Percentiles rank a stretch among this genome's conserved stretches.
Evolutionary conservation across 37 sponge, comb jelly and placozoan genomes (phyloP).

Genomic region (Amphimedon queenslandica): DNA sequence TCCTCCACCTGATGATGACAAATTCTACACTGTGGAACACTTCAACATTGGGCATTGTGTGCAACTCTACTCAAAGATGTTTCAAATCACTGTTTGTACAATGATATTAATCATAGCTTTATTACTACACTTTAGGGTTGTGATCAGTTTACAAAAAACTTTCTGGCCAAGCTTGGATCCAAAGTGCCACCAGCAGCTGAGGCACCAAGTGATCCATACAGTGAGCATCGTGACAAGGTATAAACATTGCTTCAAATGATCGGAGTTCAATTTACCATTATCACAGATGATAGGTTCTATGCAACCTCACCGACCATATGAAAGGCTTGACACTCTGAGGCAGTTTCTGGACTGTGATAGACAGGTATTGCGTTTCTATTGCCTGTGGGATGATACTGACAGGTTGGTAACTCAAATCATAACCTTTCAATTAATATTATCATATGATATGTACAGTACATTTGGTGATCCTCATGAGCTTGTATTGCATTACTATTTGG

Average conservation of each 20-base stretch:
- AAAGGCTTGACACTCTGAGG: constrained; percentile 80
- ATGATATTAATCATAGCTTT: neutral
- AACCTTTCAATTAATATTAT: neutral
- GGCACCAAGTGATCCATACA: constrained; percentile 77
- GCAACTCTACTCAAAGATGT: constrained; percentile 67
- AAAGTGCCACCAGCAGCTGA: constrained; percentile 43
- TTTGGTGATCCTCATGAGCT: constrained; percentile 91
- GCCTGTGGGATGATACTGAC: constrained; percentile 92
- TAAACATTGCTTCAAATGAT: neutral
- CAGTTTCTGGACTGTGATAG: constrained; percentile 96
- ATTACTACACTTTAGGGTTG: constrained; percentile 65
- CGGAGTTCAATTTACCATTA: neutral
- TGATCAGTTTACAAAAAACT: constrained; percentile 93
- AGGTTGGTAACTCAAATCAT: constrained; percentile 17
- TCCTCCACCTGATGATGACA: constrained; percentile 90
- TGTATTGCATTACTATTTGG: constrained; percentile 94
- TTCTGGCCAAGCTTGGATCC: constrained; percentile 81
- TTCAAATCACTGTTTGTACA: constrained; percentile 79
- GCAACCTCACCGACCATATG: constrained; percentile 97
- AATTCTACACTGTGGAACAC: constrained; percentile 90
- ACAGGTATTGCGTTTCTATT: constrained; percentile 88
- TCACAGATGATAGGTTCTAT: constrained; percentile 67
- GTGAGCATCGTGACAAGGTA: constrained; percentile 56
- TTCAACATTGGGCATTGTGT: constrained; percentile 87
- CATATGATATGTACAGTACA: constrained; percentile 64